Percentiles rank a stretch among this genome's conserved stretches.
These are phyloP conservation scores for Spilogale gracilis DNA, from an alignment of 2,113 vertebrate genomes.

Conservation along the genomic window DNA sequence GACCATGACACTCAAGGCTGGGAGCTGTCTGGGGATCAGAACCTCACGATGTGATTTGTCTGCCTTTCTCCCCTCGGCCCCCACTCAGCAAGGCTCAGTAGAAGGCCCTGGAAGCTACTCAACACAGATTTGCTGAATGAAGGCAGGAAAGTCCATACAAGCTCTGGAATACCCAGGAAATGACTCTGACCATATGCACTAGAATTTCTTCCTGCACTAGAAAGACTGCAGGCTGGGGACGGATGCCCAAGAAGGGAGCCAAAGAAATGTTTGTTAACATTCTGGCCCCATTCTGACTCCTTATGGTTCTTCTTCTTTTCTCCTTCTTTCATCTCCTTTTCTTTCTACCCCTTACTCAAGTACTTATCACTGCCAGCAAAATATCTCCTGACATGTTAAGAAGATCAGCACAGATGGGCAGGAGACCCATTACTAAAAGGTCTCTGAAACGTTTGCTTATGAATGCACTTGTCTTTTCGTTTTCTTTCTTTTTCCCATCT, in stretches of 20 bases:
- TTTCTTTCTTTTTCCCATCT: not conserved
- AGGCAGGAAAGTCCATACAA: not conserved
- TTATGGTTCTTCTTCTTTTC: not conserved
- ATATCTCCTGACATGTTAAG: not conserved
- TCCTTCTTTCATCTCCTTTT: not conserved
- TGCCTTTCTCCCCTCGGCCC: rapidly evolving
- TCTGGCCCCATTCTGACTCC: not conserved
- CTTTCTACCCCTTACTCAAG: not conserved
- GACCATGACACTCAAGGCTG: not conserved
- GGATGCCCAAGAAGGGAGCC: not conserved
- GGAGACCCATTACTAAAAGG: not conserved
- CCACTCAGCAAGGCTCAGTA: not conserved
- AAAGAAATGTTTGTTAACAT: too few species aligned
- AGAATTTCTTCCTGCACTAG: not conserved
- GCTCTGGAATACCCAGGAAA: not conserved
- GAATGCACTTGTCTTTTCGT: not conserved
- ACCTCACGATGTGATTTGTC: not conserved
- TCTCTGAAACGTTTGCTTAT: not conserved
- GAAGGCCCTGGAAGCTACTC: not conserved
- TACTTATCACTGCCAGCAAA: not conserved
- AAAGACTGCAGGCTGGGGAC: not conserved
- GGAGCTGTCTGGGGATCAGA: not conserved
- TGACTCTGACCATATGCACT: rapidly evolving
- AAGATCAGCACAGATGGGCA: not conserved
- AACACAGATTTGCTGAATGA: not conserved